Conservation (phyloP, 2,888 invertebrate genomes). For the Eilema caniola region DNA sequence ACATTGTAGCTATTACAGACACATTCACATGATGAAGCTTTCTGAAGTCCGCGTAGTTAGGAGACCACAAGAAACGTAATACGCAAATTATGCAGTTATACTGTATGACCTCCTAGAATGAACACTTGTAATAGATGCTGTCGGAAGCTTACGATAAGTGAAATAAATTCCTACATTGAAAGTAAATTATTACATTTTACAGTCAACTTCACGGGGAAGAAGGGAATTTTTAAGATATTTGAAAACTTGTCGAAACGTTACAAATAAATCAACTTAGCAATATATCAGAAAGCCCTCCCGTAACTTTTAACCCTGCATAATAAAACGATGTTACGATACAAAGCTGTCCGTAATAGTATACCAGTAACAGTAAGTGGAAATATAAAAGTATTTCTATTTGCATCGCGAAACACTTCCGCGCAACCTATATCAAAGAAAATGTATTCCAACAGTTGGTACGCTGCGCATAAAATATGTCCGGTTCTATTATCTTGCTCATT, state of each 20-base stretch:
- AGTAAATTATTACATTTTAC: too few species aligned
- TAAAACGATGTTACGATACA: slow-evolving; percentile 39
- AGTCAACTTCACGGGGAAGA: too few species aligned
- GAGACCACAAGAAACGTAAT: too few species aligned
- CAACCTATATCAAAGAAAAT: slow-evolving; percentile 49
- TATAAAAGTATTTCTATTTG: slow-evolving; percentile 51
- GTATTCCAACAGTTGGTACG: slow-evolving; percentile 38
- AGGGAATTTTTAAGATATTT: too few species aligned
- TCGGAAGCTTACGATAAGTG: too few species aligned
- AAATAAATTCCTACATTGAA: too few species aligned
- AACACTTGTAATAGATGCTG: too few species aligned
- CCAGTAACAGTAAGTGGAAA: slow-evolving; percentile 38
- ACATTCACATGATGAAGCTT: not conserved
- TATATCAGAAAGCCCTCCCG: slow-evolving; percentile 28
- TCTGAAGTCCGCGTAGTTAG: too few species aligned
- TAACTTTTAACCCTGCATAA: slow-evolving; percentile 41
- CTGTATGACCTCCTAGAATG: too few species aligned
- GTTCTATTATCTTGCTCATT: slow-evolving; percentile 41
- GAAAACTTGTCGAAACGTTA: not conserved
- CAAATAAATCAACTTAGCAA: slow-evolving; percentile 28
- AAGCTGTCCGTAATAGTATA: slow-evolving; percentile 19
- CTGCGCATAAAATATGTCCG: slow-evolving; percentile 41
- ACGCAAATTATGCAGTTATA: too few species aligned
- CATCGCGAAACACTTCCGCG: slow-evolving; percentile 43
- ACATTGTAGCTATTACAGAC: not conserved